Conservation (phyloP, 2,888 invertebrate genomes). For the Hoplodrina ambigua region DNA sequence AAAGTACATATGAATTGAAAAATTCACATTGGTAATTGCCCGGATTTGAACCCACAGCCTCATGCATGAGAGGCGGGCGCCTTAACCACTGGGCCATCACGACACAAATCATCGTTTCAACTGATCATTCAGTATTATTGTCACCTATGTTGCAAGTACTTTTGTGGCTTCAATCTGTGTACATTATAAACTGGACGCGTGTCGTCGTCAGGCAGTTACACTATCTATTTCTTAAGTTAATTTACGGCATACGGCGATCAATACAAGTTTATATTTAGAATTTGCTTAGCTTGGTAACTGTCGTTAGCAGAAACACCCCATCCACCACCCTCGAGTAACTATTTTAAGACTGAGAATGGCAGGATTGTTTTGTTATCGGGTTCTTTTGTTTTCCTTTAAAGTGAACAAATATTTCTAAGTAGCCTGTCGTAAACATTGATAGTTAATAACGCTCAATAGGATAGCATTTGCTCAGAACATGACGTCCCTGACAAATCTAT, state of each 20-base stretch:
- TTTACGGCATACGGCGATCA: conserved; percentile 13
- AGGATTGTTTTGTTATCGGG: too few relatives aligned
- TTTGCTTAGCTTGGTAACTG: not conserved
- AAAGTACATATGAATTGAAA: too few relatives aligned
- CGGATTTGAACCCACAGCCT: too few relatives aligned
- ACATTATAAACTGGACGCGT: not conserved
- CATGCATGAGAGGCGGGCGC: too few relatives aligned
- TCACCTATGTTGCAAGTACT: conserved; percentile 9
- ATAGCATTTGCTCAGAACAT: too few relatives aligned
- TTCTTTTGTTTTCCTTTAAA: not conserved
- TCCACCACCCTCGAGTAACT: not conserved
- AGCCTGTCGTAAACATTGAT: too few relatives aligned
- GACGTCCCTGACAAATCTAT: too few relatives aligned
- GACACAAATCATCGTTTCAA: not conserved
- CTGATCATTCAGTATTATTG: conserved; percentile 5
- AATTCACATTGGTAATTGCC: too few relatives aligned
- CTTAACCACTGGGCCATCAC: too few relatives aligned
- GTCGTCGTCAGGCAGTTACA: not conserved
- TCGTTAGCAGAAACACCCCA: not conserved
- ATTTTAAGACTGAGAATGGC: not conserved
- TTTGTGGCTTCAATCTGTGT: conserved; percentile 36
- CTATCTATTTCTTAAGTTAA: conserved; percentile 18
- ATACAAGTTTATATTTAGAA: conserved; percentile 23
- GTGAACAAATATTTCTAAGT: too few relatives aligned
- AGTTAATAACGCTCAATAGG: too few relatives aligned